A percentile compares a stretch with the other conserved stretches of the same genome.
These are phyloP conservation scores for Palythoa grandis DNA, from an alignment of 92 coral and sea anemone genomes.

Conservation along the genomic window DNA sequence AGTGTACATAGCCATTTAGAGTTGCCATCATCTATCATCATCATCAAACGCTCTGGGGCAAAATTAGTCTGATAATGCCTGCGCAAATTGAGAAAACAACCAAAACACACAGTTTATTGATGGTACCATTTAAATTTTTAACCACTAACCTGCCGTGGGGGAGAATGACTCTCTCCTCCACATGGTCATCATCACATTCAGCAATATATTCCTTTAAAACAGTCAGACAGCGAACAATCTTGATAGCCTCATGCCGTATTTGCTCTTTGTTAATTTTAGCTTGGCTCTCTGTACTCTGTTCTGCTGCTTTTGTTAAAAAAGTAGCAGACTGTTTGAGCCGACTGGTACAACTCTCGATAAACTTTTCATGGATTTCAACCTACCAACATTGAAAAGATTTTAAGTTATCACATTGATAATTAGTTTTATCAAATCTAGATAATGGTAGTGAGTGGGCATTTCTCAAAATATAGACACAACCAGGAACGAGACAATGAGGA, in stretches of 20 bases:
- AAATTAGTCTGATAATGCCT: too few species aligned
- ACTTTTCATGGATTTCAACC: constrained; percentile 97
- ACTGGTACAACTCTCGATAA: constrained; percentile 86
- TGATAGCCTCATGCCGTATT: constrained; percentile 79
- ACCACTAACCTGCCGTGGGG: constrained; percentile 92
- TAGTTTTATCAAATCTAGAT: too few species aligned
- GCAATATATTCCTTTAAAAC: constrained; percentile 94
- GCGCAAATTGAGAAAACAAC: too few species aligned
- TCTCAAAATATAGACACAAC: too few species aligned
- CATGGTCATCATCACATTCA: constrained; percentile 97
- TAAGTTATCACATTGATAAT: too few species aligned
- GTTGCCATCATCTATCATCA: too few species aligned
- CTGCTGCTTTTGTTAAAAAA: constrained; percentile 60
- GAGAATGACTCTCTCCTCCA: constrained; percentile 91
- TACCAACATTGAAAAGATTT: background rate
- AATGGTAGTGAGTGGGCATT: too few species aligned
- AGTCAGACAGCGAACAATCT: constrained; percentile 92
- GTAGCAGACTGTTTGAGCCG: constrained; percentile 90
- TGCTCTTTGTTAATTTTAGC: constrained; percentile 46
- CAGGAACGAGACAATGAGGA: too few species aligned
- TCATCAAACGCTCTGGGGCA: too few species aligned
- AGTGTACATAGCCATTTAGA: too few species aligned
- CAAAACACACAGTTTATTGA: too few species aligned
- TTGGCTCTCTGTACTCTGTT: constrained; percentile 66
- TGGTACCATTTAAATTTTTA: background rate